Conservation (phyloP, 2,888 invertebrate species). For the Tipula unca region DNA sequence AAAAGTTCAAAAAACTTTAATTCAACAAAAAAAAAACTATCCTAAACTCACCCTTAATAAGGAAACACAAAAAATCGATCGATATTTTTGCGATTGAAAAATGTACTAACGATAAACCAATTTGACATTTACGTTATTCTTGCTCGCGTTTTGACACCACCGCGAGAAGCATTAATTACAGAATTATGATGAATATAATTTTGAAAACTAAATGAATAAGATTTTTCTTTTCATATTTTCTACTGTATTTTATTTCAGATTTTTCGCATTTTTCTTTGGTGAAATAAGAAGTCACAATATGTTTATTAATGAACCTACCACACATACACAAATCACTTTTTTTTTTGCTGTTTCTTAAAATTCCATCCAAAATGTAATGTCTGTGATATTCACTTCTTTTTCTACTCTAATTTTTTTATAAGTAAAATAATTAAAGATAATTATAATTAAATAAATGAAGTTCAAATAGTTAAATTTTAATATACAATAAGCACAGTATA, state of each 20-base stretch:
- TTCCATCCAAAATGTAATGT: neutral
- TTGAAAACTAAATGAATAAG: neutral
- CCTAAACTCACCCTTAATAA: neutral
- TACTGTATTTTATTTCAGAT: neutral
- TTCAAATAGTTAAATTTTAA: neutral
- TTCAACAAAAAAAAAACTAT: neutral
- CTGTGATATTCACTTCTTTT: neutral
- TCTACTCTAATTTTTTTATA: neutral
- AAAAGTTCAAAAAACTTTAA: constrained; percentile 3
- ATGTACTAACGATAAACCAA: neutral
- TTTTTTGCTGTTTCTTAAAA: neutral
- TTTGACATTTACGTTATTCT: neutral
- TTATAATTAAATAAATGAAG: too few relatives aligned
- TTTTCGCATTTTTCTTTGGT: neutral
- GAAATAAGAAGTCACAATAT: constrained; percentile 3
- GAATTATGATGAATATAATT: neutral
- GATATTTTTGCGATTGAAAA: neutral
- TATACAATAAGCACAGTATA: too few relatives aligned
- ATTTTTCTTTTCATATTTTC: neutral
- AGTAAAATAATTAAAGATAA: neutral
- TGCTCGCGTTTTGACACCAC: neutral
- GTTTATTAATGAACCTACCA: constrained; percentile 19
- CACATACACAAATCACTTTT: constrained; percentile 9
- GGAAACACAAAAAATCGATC: neutral
- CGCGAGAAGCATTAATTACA: neutral